Evolutionary conservation across 2,888 invertebrate species (phyloP).

Genomic region (Eupeodes luniger): DNA sequence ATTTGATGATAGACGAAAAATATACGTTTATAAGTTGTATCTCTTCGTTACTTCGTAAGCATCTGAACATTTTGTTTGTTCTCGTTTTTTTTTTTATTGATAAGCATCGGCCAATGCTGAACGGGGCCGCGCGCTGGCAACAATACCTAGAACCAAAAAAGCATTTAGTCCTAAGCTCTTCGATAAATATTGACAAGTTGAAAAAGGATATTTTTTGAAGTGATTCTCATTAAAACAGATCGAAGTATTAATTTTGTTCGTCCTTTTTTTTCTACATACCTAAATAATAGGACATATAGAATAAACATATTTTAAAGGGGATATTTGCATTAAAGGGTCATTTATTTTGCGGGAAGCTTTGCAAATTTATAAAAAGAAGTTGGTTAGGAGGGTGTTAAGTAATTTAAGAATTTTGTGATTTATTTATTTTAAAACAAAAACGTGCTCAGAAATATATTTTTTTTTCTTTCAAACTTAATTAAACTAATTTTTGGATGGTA

Average conservation of each 20-base stretch:
- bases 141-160: not conserved
- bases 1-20: slow-evolving; percentile 27
- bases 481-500: no score
- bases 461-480: no score
- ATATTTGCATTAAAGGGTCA: slow-evolving; percentile 6
- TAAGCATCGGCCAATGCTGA: not conserved
- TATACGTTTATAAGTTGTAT: no score
- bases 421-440: no score
- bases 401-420: no score
- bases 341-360: not conserved
- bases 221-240: slow-evolving; percentile 57
- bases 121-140: not conserved
- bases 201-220: slow-evolving; percentile 68
- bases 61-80: not conserved
- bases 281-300: not conserved
- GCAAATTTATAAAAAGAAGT: not conserved
- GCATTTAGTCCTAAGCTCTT: slow-evolving; percentile 58
- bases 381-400: not conserved
- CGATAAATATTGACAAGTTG: slow-evolving; percentile 70
- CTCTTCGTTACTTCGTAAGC: not conserved
- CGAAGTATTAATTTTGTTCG: slow-evolving; percentile 50
- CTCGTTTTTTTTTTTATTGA: not conserved
- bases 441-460: no score
- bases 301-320: not conserved
- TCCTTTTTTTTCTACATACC: not conserved